Conservation (phyloP, 2,113 vertebrate genomes). For the Suncus etruscus region DNA sequence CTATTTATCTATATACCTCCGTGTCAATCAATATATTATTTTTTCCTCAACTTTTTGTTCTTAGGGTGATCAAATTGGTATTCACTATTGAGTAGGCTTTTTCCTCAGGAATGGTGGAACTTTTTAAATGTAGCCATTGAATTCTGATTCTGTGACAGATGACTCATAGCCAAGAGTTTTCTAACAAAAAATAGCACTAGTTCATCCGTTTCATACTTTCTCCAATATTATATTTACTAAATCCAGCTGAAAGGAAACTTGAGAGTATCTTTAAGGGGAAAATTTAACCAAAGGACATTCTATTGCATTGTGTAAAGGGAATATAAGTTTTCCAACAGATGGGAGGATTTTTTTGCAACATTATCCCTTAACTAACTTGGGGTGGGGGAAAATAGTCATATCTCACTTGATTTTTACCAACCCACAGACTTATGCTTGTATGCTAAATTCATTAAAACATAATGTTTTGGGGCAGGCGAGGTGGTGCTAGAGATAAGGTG, state of each 20-base stretch:
- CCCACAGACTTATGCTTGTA: background rate
- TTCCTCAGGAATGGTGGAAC: background rate
- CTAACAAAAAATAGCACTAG: background rate
- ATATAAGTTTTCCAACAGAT: background rate
- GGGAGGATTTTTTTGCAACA: background rate
- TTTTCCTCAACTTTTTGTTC: background rate
- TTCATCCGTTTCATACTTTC: background rate
- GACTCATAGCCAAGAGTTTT: background rate
- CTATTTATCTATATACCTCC: background rate
- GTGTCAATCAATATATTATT: background rate
- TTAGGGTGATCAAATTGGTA: background rate
- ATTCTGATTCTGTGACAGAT: background rate
- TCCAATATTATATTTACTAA: background rate
- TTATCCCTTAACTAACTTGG: background rate
- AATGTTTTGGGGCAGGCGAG: too few species aligned
- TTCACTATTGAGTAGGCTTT: accelerated
- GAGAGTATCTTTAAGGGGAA: background rate
- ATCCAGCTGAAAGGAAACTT: background rate
- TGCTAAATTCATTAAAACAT: background rate
- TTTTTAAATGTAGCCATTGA: too few species aligned
- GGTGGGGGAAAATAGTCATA: too few species aligned
- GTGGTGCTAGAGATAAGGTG: too few species aligned
- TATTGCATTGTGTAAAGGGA: too few species aligned
- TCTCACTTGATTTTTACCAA: background rate
- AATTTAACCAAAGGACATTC: background rate